These are phyloP conservation scores for Laspeyria flexula DNA, from an alignment of 2,888 invertebrate genomes.

Conservation along the genomic window DNA sequence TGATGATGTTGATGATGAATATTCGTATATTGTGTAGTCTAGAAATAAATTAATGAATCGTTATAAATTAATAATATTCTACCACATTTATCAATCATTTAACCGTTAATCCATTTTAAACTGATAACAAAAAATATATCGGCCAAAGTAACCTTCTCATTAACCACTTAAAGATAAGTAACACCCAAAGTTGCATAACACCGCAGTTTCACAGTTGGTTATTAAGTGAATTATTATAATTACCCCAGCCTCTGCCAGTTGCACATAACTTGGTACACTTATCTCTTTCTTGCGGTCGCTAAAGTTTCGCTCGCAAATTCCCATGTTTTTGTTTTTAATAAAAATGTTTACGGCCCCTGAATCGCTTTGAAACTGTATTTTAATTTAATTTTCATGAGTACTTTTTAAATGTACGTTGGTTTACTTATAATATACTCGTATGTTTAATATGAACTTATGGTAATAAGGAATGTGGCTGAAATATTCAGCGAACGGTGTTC, in stretches of 20 bases:
- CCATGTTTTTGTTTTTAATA: slow-evolving; percentile 48
- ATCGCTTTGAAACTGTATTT: slow-evolving; percentile 41
- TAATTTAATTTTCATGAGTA: slow-evolving; percentile 19
- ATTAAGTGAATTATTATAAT: slow-evolving; percentile 78
- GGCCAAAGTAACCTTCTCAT: slow-evolving; percentile 23
- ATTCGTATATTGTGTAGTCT: too few species aligned
- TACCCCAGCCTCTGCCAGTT: slow-evolving; percentile 69
- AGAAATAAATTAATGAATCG: too few species aligned
- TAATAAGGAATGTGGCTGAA: too few species aligned
- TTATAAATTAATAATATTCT: too few species aligned
- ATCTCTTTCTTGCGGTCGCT: slow-evolving; percentile 58
- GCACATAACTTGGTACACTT: slow-evolving; percentile 60
- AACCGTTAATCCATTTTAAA: too few species aligned
- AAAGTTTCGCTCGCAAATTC: slow-evolving; percentile 56
- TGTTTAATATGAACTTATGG: too few species aligned
- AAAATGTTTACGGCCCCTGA: slow-evolving; percentile 50
- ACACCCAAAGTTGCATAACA: slow-evolving; percentile 41
- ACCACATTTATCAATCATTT: too few species aligned
- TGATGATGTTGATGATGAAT: too few species aligned
- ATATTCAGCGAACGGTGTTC: too few species aligned
- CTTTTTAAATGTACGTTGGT: not conserved
- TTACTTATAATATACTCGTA: too few species aligned
- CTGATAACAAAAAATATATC: slow-evolving; percentile 15
- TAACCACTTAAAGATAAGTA: slow-evolving; percentile 43
- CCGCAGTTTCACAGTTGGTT: slow-evolving; percentile 41